Percentiles rank a stretch among this genome's conserved stretches.
Evolutionary conservation across 2,888 invertebrate genomes (phyloP).

Genomic region (Argyra leucocephala): DNA sequence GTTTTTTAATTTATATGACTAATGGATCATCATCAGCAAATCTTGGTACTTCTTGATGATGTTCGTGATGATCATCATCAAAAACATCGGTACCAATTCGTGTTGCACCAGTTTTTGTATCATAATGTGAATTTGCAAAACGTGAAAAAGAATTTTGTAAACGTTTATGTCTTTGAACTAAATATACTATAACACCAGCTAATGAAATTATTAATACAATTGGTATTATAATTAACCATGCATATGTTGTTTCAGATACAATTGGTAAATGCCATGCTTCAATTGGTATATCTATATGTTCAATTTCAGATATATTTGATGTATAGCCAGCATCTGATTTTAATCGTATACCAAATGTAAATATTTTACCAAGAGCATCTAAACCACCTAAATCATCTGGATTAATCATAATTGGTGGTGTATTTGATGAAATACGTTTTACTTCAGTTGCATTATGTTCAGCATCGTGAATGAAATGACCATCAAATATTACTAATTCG

Average conservation of each 20-base stretch:
- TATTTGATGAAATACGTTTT: slow-evolving; percentile 40
- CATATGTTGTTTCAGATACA: slow-evolving; percentile 25
- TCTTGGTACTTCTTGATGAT: slow-evolving; percentile 74
- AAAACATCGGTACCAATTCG: slow-evolving; percentile 67
- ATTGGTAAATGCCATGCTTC: slow-evolving; percentile 25
- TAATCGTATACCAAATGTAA: slow-evolving; percentile 55
- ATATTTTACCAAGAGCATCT: slow-evolving; percentile 46
- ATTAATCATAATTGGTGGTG: slow-evolving; percentile 44
- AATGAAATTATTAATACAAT: slow-evolving; percentile 48
- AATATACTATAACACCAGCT: slow-evolving; percentile 52
- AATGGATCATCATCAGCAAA: slow-evolving; percentile 91
- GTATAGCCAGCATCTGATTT: slow-evolving; percentile 44
- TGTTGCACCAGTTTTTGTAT: slow-evolving; percentile 76
- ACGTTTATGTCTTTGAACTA: slow-evolving; percentile 58
- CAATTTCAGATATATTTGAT: slow-evolving; percentile 28
- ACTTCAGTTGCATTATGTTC: slow-evolving; percentile 44
- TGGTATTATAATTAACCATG: slow-evolving; percentile 48
- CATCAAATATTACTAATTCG: slow-evolving; percentile 56
- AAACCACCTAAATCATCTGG: slow-evolving; percentile 41
- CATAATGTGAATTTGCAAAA: slow-evolving; percentile 77
- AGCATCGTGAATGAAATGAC: slow-evolving; percentile 44
- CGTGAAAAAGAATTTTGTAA: slow-evolving; percentile 68
- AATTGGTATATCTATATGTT: slow-evolving; percentile 26
- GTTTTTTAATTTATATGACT: slow-evolving; percentile 50
- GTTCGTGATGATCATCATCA: slow-evolving; percentile 68